Percentiles rank a stretch among this genome's conserved stretches.
These are phyloP conservation scores for Eupithecia abbreviata DNA, from an alignment of 2,888 invertebrate genomes.

Conservation along the genomic window DNA sequence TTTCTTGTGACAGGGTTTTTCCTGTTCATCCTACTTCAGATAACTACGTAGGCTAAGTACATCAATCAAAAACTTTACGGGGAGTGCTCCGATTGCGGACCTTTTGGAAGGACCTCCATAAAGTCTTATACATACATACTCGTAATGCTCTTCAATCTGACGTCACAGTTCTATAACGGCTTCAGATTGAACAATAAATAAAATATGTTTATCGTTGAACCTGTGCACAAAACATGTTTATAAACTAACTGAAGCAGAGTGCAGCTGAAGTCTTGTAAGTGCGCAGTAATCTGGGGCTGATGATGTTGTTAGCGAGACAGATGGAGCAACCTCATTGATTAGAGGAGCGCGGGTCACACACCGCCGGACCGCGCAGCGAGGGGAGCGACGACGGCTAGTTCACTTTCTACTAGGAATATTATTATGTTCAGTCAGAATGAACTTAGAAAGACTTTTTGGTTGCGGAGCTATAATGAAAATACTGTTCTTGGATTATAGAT, in stretches of 20 bases:
- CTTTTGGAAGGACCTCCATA: neutral
- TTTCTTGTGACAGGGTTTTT: neutral
- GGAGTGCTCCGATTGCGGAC: neutral
- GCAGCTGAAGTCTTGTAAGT: neutral
- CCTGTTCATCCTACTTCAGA: neutral
- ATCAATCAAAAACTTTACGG: conserved; percentile 9
- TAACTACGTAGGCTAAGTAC: neutral
- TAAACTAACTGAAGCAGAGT: neutral
- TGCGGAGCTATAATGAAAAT: neutral
- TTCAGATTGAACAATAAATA: neutral
- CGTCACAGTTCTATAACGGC: neutral
- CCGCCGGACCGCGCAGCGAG: conserved; percentile 43
- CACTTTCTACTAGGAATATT: neutral
- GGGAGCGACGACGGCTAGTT: neutral
- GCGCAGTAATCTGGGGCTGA: conserved; percentile 1
- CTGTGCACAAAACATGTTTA: neutral
- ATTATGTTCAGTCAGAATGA: neutral
- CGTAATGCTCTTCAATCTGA: too few species aligned
- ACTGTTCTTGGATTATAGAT: too few species aligned
- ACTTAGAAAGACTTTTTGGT: neutral
- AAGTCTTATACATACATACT: neutral
- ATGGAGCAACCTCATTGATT: conserved; percentile 25
- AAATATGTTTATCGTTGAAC: neutral
- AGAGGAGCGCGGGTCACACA: conserved; percentile 41
- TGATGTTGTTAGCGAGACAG: conserved; percentile 28